Conservation (phyloP, 1,140 invertebrate genomes). For the Panagrolaimus sp. region DNA sequence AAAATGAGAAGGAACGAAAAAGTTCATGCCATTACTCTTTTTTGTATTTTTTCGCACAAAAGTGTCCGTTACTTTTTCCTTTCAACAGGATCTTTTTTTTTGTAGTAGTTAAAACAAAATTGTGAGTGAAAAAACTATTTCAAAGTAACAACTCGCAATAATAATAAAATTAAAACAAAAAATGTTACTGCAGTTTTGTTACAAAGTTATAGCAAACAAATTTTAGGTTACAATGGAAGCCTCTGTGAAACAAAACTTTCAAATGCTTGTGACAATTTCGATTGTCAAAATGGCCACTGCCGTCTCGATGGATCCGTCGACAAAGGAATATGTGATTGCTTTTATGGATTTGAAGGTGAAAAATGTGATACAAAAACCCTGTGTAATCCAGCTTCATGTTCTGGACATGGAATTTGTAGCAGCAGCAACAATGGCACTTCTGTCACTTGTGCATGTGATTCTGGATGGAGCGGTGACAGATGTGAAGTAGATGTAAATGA, state of each 20-base stretch:
- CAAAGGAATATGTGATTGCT: constrained; percentile 20
- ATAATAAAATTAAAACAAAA: neutral
- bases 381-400: neutral
- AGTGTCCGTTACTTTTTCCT: neutral
- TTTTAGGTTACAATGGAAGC: constrained; percentile 17
- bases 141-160: too few species aligned
- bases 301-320: constrained; percentile 15
- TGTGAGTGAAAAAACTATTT: neutral
- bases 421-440: constrained; percentile 70
- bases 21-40: too few species aligned
- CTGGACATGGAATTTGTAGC: constrained; percentile 61
- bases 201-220: neutral
- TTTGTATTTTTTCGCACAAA: too few species aligned
- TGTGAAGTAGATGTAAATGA: constrained; percentile 63
- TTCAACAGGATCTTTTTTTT: neutral
- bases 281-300: constrained; percentile 16
- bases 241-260: constrained; percentile 18
- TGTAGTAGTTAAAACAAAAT: too few species aligned
- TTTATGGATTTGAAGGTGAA: constrained; percentile 13
- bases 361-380: neutral
- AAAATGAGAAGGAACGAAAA: too few species aligned
- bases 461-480: constrained; percentile 56
- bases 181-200: neutral
- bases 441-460: constrained; percentile 62
- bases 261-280: constrained; percentile 16